A percentile compares a stretch with the other conserved stretches of the same genome.
These are phyloP conservation scores for Falco rusticolus DNA, from an alignment of 2,797 vertebrate genomes.

Conservation along the genomic window DNA sequence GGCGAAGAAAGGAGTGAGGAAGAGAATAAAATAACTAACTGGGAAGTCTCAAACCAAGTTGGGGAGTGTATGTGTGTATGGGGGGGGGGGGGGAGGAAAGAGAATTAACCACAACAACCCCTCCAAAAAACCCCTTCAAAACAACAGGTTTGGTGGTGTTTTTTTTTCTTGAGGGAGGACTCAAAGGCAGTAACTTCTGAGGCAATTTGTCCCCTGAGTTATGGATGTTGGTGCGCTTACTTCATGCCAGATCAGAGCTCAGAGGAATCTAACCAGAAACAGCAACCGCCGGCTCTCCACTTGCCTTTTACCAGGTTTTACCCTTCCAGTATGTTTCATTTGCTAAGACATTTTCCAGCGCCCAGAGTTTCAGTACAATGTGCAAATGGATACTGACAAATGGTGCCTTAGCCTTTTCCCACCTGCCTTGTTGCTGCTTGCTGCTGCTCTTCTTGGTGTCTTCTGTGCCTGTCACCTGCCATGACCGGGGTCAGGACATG, in stretches of 20 bases:
- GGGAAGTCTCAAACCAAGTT: constrained; percentile 58
- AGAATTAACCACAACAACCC: constrained; percentile 29
- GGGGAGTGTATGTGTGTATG: constrained; percentile 40
- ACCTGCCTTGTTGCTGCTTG: constrained; percentile 85
- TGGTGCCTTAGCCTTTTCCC: constrained; percentile 90
- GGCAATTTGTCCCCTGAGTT: constrained; percentile 83
- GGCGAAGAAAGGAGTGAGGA: constrained; percentile 74
- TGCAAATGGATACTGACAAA: constrained; percentile 99
- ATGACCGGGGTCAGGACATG: constrained; percentile 79
- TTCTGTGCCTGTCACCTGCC: constrained; percentile 81
- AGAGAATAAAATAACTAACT: constrained; percentile 72
- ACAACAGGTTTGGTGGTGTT: neutral
- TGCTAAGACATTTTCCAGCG: constrained; percentile 90
- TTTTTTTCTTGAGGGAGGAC: constrained; percentile 48
- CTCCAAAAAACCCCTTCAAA: neutral
- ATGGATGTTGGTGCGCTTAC: constrained; percentile 91
- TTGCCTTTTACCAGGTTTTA: constrained; percentile 81
- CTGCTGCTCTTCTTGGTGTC: constrained; percentile 87
- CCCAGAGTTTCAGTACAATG: constrained; percentile 98
- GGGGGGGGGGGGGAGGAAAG: constrained; percentile 15
- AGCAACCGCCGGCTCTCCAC: constrained; percentile 74
- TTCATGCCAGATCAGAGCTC: constrained; percentile 82
- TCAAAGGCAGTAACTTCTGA: constrained; percentile 70
- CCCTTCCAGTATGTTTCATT: constrained; percentile 97
- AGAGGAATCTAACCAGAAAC: constrained; percentile 76